Evolutionary conservation across 2,888 invertebrate genomes (phyloP).

Genomic region (Trichacis sp.): DNA sequence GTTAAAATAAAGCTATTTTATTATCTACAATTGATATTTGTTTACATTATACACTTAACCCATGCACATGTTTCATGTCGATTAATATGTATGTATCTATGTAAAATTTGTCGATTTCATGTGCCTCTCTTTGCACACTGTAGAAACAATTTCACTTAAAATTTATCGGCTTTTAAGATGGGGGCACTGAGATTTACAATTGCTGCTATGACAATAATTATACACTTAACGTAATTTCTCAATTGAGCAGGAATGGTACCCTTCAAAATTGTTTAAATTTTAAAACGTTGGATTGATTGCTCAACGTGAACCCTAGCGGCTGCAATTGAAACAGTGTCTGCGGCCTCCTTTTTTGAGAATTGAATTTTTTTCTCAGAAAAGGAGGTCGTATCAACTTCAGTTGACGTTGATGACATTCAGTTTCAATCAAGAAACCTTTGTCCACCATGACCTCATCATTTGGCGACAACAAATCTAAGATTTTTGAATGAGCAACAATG

Average conservation of each 20-base stretch:
- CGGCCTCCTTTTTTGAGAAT: not conserved
- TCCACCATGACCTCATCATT: slow-evolving; percentile 38
- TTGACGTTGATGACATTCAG: slow-evolving; percentile 5
- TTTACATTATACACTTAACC: too few relatives aligned
- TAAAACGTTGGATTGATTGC: not conserved
- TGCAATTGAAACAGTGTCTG: slow-evolving; percentile 17
- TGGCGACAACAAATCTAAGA: slow-evolving; percentile 17
- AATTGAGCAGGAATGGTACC: not conserved
- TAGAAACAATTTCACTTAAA: too few relatives aligned
- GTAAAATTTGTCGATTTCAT: too few relatives aligned
- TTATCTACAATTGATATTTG: too few relatives aligned
- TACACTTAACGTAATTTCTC: not conserved
- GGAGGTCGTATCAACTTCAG: slow-evolving; percentile 6
- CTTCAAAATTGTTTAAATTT: too few relatives aligned
- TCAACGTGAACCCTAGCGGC: slow-evolving; percentile 26
- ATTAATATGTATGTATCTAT: too few relatives aligned
- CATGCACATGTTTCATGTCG: too few relatives aligned
- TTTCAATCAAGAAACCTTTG: not conserved
- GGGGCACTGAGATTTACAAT: not conserved
- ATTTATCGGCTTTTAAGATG: not conserved
- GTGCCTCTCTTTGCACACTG: too few relatives aligned
- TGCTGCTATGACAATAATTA: not conserved
- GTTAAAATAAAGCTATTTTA: too few relatives aligned
- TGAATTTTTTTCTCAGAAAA: not conserved
- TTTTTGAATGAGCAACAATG: slow-evolving; percentile 8